Conservation (phyloP, 2,797 vertebrate genomes). For the Pseudocheirus occidentalis region DNA sequence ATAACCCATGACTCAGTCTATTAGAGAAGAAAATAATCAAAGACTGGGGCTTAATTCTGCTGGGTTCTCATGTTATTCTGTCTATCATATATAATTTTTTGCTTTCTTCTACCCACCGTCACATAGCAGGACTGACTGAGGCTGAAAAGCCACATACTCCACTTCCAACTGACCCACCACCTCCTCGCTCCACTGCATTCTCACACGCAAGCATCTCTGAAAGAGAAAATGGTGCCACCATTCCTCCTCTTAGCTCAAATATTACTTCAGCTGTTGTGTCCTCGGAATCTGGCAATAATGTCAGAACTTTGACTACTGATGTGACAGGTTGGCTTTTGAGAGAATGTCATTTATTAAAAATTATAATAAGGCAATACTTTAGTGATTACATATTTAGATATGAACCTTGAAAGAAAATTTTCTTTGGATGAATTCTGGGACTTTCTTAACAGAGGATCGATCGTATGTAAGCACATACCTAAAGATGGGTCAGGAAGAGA, state of each 20-base stretch:
- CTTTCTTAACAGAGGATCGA: background rate
- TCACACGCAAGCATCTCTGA: conserved; percentile 75
- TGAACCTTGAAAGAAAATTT: background rate
- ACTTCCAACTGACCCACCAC: background rate
- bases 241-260: background rate
- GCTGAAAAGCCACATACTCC: background rate
- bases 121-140: conserved; percentile 33
- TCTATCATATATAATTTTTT: background rate
- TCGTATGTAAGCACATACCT: background rate
- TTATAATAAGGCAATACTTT: too few species aligned
- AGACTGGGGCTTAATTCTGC: background rate
- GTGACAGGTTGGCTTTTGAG: conserved; percentile 46
- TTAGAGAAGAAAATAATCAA: background rate
- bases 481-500: background rate
- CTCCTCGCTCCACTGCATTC: conserved; percentile 66
- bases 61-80: background rate
- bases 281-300: background rate
- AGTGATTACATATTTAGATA: background rate
- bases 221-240: conserved; percentile 50
- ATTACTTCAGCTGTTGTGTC: background rate
- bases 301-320: background rate
- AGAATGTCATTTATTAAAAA: background rate
- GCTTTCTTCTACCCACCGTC: background rate
- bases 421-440: background rate
- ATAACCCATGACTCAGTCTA: background rate